Evolutionary conservation across 2,888 invertebrate genomes (phyloP), one percentile per base, ranked within the genome.

Genomic region (Prosapia bicincta): DNA sequence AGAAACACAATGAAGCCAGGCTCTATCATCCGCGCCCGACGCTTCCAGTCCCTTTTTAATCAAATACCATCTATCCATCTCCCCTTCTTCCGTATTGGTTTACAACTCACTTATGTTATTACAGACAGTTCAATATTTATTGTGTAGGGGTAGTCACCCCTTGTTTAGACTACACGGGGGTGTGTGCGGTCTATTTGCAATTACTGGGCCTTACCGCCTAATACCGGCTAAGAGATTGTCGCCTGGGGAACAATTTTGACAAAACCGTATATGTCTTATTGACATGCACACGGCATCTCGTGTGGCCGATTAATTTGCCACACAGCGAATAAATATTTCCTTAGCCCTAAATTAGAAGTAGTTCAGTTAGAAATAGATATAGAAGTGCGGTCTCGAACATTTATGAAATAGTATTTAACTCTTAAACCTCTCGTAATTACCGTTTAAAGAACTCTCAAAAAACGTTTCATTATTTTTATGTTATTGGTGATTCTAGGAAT

Each of bases 41-140:
- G 20, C 20, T 54, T 54, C 54, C n/a, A 54, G n/a, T 54, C 54
- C 54, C 54, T 54, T 54, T 54, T 54, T 54, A 54, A 54, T 54
- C 54, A 54, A 54, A 54, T 54, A 54, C 20, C 54, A 54, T 54
- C 54, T 20, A 20, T 54, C n/a, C 38, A 3, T 54, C 54, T 54
- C 54, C 20, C 54, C 20, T 20, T 3, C 54, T 20, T 20, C 54
- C 20, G 54, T 54, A 54, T 54, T 54, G 54, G 54, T 54, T 54
- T 54, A 54, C 54, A 54, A 54, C 54, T 54, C 54, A 54, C 54
- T 54, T 54, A 54, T 54, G 20, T 54, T 54, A 54, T 54, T 54
- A 54, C 54, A 54, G 54, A 54, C 54, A 54, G 54, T 54, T 54
- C 54, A 54, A 54, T 54, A 54, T 54, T 54, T 54, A 54, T 54